Evolutionary conservation across 2,888 invertebrate species (phyloP).

Genomic region (Petrophora chlorosata): DNA sequence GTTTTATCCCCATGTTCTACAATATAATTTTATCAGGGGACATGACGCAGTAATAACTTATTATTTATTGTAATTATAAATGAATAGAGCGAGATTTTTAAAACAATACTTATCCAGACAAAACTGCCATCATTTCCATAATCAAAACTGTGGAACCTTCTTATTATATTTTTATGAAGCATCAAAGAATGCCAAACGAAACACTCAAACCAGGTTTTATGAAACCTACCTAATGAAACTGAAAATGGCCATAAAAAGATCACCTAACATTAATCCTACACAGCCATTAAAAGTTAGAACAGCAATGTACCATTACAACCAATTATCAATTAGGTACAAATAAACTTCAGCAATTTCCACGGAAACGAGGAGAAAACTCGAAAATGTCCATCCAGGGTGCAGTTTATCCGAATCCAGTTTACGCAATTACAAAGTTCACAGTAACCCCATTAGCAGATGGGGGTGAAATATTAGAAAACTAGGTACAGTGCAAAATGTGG

Average conservation of each 20-base stretch:
- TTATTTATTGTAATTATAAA: too few relatives aligned
- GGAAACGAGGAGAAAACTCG: conserved; percentile 8
- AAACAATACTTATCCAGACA: too few relatives aligned
- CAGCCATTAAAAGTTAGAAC: background rate
- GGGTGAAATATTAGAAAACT: conserved; percentile 5
- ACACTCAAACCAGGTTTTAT: too few relatives aligned
- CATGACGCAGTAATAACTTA: too few relatives aligned
- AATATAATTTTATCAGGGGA: too few relatives aligned
- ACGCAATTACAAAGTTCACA: conserved; percentile 18
- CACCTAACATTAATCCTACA: background rate
- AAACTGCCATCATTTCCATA: too few relatives aligned
- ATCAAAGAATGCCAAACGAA: too few relatives aligned
- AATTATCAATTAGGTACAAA: background rate
- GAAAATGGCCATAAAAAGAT: background rate
- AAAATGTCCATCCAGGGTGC: conserved; percentile 18
- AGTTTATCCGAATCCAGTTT: conserved; percentile 13
- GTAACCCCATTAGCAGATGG: background rate
- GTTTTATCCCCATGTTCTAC: too few relatives aligned
- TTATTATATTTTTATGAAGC: too few relatives aligned
- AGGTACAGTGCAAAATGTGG: background rate
- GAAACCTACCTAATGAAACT: too few relatives aligned
- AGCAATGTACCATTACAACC: conserved; percentile 2
- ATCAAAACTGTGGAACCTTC: too few relatives aligned
- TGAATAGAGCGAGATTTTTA: too few relatives aligned
- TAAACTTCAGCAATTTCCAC: conserved; percentile 12